Evolutionary conservation across 2,113 vertebrate species (phyloP).

Genomic region (Nothobranchius kuhntae): DNA sequence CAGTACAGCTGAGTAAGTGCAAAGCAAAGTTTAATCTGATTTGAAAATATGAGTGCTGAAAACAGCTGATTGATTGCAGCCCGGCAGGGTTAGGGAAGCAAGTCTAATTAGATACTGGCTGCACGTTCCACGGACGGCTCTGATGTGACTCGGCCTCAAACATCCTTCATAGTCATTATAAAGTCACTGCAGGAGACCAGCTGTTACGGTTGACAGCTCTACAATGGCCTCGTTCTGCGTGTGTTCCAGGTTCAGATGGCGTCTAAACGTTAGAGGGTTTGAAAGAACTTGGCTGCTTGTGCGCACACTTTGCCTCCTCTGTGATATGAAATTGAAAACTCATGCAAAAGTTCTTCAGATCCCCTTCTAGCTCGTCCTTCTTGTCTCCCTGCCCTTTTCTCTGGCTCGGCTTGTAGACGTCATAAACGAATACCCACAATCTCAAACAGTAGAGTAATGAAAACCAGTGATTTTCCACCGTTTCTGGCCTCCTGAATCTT

Average conservation of each 20-base stretch:
- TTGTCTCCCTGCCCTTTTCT: slow-evolving; percentile 2
- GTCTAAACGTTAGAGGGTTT: slow-evolving; percentile 38
- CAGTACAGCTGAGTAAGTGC: neutral
- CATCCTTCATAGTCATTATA: slow-evolving; percentile 61
- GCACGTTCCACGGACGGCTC: slow-evolving; percentile 29
- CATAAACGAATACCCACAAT: slow-evolving; percentile 27
- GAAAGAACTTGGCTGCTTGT: slow-evolving; percentile 35
- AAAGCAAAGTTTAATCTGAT: slow-evolving; percentile 8
- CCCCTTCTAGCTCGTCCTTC: slow-evolving; percentile 5
- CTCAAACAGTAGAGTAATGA: neutral
- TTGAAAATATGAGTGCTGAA: slow-evolving; percentile 12
- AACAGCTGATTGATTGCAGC: slow-evolving; percentile 21
- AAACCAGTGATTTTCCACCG: slow-evolving; percentile 24
- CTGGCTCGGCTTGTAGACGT: slow-evolving; percentile 2
- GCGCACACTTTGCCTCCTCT: slow-evolving; percentile 18
- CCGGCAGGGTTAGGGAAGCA: slow-evolving; percentile 22
- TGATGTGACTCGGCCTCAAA: slow-evolving; percentile 31
- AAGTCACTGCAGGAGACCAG: slow-evolving; percentile 48
- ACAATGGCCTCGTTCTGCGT: slow-evolving; percentile 29
- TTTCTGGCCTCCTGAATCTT: slow-evolving; percentile 31
- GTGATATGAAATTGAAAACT: slow-evolving; percentile 57
- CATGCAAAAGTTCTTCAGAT: slow-evolving; percentile 40
- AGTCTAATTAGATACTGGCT: slow-evolving; percentile 51
- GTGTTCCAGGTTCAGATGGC: slow-evolving; percentile 23
- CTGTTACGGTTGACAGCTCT: slow-evolving; percentile 40